These are phyloP conservation scores for Sander lucioperca DNA, from an alignment of 2,113 vertebrate species.

Conservation along the genomic window DNA sequence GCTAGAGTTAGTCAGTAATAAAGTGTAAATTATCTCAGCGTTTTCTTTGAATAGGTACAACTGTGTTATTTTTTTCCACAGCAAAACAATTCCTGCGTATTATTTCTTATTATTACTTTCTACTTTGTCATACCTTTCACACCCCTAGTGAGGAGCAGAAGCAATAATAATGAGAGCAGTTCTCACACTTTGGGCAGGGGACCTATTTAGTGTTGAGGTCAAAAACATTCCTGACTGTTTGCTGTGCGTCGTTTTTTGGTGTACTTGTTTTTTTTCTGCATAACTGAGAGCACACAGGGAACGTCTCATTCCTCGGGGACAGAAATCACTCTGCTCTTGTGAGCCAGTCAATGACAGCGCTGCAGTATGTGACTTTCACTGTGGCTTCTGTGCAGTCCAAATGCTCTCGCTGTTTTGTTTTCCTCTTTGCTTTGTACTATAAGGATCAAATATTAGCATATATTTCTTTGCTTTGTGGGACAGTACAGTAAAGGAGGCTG, in stretches of 20 bases:
- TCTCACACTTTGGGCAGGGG: slow-evolving; percentile 7
- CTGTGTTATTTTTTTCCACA: neutral
- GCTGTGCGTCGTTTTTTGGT: slow-evolving; percentile 46
- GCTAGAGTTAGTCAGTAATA: neutral
- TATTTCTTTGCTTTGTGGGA: slow-evolving; percentile 11
- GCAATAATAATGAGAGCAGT: slow-evolving; percentile 17
- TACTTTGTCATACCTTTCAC: neutral
- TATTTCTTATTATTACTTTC: slow-evolving; percentile 6
- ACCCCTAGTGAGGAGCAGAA: neutral
- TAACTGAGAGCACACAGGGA: slow-evolving; percentile 51
- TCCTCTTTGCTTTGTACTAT: slow-evolving; percentile 32
- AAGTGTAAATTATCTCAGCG: neutral
- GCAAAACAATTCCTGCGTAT: neutral
- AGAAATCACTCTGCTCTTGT: slow-evolving; percentile 74
- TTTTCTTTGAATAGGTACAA: neutral
- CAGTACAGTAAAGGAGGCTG: neutral
- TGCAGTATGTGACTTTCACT: slow-evolving; percentile 63
- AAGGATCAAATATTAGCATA: slow-evolving; percentile 31
- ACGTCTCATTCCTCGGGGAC: slow-evolving; percentile 57
- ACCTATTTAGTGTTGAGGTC: slow-evolving; percentile 49
- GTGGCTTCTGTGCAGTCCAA: slow-evolving; percentile 53
- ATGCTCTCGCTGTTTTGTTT: slow-evolving; percentile 41
- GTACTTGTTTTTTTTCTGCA: slow-evolving; percentile 30
- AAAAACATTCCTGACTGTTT: slow-evolving; percentile 51
- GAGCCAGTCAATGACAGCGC: slow-evolving; percentile 66